Percentiles rank a stretch among this genome's conserved stretches.
Evolutionary conservation across 2,113 vertebrate species (phyloP).

Genomic region (Pangasianodon gigas): DNA sequence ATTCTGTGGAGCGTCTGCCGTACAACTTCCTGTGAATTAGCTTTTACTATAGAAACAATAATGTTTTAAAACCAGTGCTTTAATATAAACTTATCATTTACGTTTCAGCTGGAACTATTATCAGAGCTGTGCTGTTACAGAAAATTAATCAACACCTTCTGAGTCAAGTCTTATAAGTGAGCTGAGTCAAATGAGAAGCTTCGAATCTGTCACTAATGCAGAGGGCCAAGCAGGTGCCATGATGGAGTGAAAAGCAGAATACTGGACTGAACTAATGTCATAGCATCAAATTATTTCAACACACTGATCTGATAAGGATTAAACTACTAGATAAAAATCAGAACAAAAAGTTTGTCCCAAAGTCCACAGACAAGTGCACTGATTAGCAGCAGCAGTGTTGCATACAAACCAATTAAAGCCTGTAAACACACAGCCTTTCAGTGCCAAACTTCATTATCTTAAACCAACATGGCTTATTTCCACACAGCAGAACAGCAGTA

Average conservation of each 20-base stretch:
- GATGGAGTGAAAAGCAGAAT: neutral
- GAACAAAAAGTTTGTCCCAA: constrained; percentile 5
- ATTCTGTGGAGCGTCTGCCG: neutral
- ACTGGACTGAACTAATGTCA: too few relatives aligned
- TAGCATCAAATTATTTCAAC: neutral
- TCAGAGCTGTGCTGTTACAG: neutral
- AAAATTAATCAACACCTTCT: neutral
- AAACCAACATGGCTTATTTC: constrained; percentile 35
- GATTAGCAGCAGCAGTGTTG: neutral
- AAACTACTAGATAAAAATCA: neutral
- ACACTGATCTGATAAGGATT: neutral
- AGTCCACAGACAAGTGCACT: neutral
- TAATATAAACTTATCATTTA: neutral
- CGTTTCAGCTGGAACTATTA: neutral
- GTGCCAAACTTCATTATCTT: constrained; percentile 22
- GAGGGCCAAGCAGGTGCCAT: neutral
- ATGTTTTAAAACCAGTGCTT: neutral
- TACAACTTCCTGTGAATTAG: neutral
- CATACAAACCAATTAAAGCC: constrained; percentile 18
- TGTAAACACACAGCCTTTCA: constrained; percentile 15
- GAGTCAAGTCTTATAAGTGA: neutral
- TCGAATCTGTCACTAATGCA: neutral
- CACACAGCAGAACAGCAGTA: constrained; percentile 9
- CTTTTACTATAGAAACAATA: neutral
- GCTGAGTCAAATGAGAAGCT: neutral